These are phyloP conservation scores for Orchesella flavescens DNA, from an alignment of 2,888 invertebrate species.

Conservation along the genomic window DNA sequence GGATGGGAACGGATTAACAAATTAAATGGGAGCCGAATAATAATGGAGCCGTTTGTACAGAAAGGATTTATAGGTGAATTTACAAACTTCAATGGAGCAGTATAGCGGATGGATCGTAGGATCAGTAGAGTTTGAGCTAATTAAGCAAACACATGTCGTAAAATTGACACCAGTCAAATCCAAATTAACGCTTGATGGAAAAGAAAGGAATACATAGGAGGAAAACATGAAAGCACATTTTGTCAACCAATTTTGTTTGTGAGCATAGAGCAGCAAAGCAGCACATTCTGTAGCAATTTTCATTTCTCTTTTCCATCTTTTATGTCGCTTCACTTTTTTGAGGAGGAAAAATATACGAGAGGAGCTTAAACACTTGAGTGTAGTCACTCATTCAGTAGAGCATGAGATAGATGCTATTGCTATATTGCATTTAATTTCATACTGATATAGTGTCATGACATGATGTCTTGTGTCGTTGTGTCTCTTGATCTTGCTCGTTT, in stretches of 20 bases:
- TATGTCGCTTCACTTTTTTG: background rate
- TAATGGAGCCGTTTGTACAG: background rate
- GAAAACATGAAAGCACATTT: background rate
- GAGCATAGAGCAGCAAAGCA: background rate
- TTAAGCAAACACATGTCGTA: slow-evolving; percentile 59
- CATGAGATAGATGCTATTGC: background rate
- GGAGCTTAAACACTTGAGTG: no score
- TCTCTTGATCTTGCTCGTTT: background rate
- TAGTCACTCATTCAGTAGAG: no score
- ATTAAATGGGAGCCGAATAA: background rate
- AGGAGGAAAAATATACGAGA: background rate
- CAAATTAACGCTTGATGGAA: slow-evolving; percentile 28
- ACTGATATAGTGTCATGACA: slow-evolving; percentile 5
- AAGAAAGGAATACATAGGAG: background rate
- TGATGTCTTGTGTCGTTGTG: background rate
- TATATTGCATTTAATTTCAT: background rate
- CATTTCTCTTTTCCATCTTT: background rate
- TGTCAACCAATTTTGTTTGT: background rate
- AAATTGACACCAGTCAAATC: slow-evolving; percentile 61
- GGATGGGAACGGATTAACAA: background rate
- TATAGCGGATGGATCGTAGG: no score
- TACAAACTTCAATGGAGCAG: background rate
- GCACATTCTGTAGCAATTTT: background rate
- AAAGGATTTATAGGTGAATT: slow-evolving; percentile 1
- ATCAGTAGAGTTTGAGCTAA: slow-evolving; percentile 27